Evolutionary conservation across 2,113 vertebrate species (phyloP), one percentile per base, ranked within the genome.

Genomic region (Xenopus laevis): DNA sequence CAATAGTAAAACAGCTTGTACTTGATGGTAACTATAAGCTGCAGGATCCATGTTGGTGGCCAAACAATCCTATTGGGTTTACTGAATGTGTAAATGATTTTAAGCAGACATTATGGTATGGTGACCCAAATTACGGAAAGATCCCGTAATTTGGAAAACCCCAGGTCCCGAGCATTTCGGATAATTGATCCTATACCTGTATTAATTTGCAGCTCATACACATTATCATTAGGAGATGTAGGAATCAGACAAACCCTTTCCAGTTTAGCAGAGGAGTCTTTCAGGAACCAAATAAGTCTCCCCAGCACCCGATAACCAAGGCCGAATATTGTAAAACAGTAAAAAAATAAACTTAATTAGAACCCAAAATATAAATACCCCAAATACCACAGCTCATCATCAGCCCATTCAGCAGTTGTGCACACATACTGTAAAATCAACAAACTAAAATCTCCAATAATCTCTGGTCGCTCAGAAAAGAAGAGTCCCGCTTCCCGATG

Each of bases 351-450:
- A 82, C 82, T 83, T 82, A 83, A 79, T 80, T 81, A 83, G 80
- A 72, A 82, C 70, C 79, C 78, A 82, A 81, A 82, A 78, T 79
- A 86, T 83, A 86, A 80, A 84, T 83, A 85, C 71, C 71, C 76
- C 77, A 80, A 27, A 78, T 77, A 80, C 45, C 55, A 27, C 76
- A 83, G 80, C 82, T 83, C 85, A 40, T 40, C 33, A 40, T 40
- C 33, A 76, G 78, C 52, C 84, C 86, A 80, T 79, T 87, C 90
- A 91, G 89, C 88, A 91, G 91, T 90, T 87, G 81, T 85, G 82
- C 79, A 85, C 84, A 87, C 86, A 88, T 83, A 85, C 83, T 3
- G 13, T 83, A 82, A 83, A 88, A 82, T 83, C 65, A 78, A 79
- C 79, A 85, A 89, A 81, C 75, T 87, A 40, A 44, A 53, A 76